phyloP scores from a whole-genome alignment of 92 coral and sea anemone species.

The Porites evermanni region DNA sequence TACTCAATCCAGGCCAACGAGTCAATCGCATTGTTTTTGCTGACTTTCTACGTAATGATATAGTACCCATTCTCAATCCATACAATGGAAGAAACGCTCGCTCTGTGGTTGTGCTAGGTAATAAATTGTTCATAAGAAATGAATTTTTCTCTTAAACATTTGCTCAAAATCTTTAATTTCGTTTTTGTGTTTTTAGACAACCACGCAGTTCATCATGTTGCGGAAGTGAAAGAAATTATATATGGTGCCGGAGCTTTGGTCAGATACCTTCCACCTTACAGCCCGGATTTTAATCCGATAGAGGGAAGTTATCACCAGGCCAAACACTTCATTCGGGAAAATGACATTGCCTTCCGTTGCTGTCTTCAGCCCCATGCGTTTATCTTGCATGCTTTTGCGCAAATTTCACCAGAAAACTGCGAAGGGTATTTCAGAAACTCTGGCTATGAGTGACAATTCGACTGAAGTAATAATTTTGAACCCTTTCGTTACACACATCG shows the following conservation, averaged over 20 bases:
- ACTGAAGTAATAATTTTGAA: constrained; percentile 1
- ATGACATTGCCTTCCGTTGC: constrained; percentile 47
- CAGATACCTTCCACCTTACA: constrained; percentile 59
- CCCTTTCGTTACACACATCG: constrained; percentile 3
- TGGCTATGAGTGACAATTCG: constrained; percentile 2
- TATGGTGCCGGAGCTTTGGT: constrained; percentile 52
- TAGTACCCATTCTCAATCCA: constrained; percentile 31
- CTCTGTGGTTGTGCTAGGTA: background rate
- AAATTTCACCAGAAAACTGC: constrained; percentile 1
- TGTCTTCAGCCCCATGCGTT: constrained; percentile 13
- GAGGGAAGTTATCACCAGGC: constrained; percentile 39
- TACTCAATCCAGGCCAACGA: constrained; percentile 26
- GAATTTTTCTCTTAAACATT: background rate
- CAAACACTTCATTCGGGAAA: constrained; percentile 49
- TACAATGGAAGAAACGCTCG: constrained; percentile 13
- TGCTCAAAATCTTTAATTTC: background rate
- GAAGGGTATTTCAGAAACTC: constrained; percentile 6
- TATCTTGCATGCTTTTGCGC: constrained; percentile 41
- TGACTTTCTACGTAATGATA: constrained; percentile 29
- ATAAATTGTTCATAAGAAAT: background rate
- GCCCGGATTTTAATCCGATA: constrained; percentile 65
- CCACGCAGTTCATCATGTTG: constrained; percentile 42
- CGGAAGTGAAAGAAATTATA: constrained; percentile 35
- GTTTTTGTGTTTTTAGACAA: constrained; percentile 12
- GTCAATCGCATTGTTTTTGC: background rate